Evolutionary conservation across 2,888 invertebrate species (phyloP).

Genomic region (Escarpia spicata): DNA sequence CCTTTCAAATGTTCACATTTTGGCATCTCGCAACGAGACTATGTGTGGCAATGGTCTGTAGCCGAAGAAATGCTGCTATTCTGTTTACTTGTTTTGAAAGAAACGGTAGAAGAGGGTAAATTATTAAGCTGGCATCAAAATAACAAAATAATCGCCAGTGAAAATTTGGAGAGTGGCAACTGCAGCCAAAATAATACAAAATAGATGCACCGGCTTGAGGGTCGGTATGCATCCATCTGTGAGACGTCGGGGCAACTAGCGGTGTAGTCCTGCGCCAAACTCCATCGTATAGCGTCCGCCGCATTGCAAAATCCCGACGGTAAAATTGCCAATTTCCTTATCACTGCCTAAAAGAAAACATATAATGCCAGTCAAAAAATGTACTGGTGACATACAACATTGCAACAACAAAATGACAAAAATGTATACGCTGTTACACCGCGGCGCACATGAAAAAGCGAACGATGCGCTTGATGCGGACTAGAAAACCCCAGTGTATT

Average conservation of each 20-base stretch:
- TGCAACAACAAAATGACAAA: not conserved
- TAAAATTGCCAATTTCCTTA: not conserved
- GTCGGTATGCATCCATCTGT: not conserved
- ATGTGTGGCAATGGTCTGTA: no score
- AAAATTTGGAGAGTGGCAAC: not conserved
- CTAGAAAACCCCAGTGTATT: not conserved
- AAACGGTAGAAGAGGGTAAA: not conserved
- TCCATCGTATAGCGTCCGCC: not conserved
- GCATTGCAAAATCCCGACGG: not conserved
- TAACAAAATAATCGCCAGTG: not conserved
- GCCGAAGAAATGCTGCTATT: no score
- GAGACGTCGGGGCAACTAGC: not conserved
- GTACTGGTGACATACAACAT: conserved; percentile 1
- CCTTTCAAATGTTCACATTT: not conserved
- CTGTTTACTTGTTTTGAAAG: no score
- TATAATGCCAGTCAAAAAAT: conserved; percentile 13
- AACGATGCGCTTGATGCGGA: not conserved
- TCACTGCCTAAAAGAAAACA: not conserved
- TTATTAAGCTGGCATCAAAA: not conserved
- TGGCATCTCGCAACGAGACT: no score
- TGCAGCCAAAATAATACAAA: not conserved
- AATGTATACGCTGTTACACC: not conserved
- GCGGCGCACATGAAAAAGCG: not conserved
- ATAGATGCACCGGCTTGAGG: not conserved
- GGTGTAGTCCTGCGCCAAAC: not conserved